Conservation (phyloP, 2,797 vertebrate species). For the Clarias pachynema region DNA sequence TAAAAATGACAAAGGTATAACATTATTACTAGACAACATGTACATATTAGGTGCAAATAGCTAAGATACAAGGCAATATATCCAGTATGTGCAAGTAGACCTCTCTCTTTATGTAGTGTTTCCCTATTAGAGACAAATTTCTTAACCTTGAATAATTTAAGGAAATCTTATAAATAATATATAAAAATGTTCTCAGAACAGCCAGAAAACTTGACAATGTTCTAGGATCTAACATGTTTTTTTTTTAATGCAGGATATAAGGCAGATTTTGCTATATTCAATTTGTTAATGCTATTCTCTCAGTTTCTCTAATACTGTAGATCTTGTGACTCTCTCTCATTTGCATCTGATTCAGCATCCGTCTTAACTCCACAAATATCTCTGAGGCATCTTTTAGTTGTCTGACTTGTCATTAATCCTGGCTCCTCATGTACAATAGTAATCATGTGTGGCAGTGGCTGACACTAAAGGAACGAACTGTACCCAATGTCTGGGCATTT, state of each 20-base stretch:
- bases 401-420: constrained; percentile 60
- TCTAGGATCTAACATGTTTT: neutral
- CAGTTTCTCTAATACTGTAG: neutral
- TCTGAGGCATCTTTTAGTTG: constrained; percentile 43
- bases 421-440: constrained; percentile 61
- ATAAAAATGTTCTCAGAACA: neutral
- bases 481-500: constrained; percentile 71
- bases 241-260: neutral
- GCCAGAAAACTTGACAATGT: neutral
- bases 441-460: constrained; percentile 61
- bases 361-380: constrained; percentile 24
- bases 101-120: neutral
- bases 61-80: neutral
- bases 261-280: neutral
- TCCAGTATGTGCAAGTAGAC: neutral
- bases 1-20: neutral
- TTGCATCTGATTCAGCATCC: constrained; percentile 37
- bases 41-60: neutral
- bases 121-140: no score
- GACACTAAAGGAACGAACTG: constrained; percentile 58
- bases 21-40: neutral
- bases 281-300: neutral
- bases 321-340: constrained; percentile 18
- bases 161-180: neutral
- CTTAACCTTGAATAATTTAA: neutral